A percentile compares a stretch with the other conserved stretches of the same genome.
phyloP scores from a whole-genome alignment of 2,113 vertebrate genomes.

The Falcunculus frontatus region DNA sequence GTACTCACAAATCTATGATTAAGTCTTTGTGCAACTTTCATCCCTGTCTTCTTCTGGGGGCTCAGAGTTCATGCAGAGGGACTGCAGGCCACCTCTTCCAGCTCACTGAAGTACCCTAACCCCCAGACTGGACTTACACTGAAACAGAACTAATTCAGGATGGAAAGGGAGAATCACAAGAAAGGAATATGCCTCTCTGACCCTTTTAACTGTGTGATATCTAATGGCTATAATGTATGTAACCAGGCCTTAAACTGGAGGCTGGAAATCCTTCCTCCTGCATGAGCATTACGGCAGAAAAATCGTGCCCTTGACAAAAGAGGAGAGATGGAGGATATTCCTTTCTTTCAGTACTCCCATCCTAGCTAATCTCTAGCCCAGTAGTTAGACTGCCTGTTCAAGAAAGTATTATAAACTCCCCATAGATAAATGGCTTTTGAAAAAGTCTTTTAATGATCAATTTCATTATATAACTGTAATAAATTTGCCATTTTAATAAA shows the following conservation, averaged over 20 bases:
- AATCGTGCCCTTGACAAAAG: not conserved
- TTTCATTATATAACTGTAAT: not conserved
- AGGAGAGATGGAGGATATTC: not conserved
- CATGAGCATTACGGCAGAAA: not conserved
- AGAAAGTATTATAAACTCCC: not conserved
- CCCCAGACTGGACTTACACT: not conserved
- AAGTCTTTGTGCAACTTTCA: not conserved
- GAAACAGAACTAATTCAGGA: not conserved
- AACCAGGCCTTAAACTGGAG: not conserved
- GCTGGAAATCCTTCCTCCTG: not conserved
- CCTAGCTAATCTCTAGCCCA: not conserved
- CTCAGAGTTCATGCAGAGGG: not conserved
- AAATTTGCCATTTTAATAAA: not conserved
- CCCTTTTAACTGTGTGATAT: not conserved
- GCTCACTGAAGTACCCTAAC: not conserved
- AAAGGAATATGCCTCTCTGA: not conserved
- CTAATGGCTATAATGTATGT: not conserved
- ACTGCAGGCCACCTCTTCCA: not conserved
- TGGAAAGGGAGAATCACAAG: not conserved
- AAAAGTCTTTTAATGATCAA: not conserved
- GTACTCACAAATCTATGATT: not conserved
- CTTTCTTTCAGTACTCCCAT: not conserved
- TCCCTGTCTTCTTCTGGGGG: not conserved
- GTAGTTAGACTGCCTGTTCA: not conserved
- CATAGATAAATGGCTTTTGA: not conserved